Base-by-base conservation (phyloP, 2,113 vertebrate species). In the Petrocephalus microphthalmus region DNA sequence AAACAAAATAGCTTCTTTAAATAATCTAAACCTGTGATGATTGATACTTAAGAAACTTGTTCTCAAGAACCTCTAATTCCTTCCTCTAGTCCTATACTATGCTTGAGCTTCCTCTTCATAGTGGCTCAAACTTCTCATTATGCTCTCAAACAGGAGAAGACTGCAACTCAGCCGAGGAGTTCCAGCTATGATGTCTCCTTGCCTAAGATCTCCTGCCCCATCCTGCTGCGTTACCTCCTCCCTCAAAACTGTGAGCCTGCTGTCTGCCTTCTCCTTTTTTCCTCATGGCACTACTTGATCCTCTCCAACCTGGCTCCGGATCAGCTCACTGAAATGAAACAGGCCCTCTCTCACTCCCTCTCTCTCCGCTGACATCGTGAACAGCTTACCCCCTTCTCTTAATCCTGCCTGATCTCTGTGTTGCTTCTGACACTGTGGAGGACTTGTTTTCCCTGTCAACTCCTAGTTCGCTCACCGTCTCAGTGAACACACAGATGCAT, bases 351-450 rank as follows among this genome's bases (percentile, higher is more conserved):
- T 42, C 42, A 42, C 42, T 42, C 42, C n/a, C n/a, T 42, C 42
- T 81, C 87, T 33, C 52, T 45, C 15, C 51, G 17, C 51, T 54
- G 67, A 74, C 64, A 29, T 88, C 33, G 51, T 81, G 81, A 54
- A 78, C 71, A 82, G 87, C 54, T 49, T 60, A 54, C 10, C 37
- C 42, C 74, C 53, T 42, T 88, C 33, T 84, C 87, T 82, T 88
- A 56, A 88, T 82, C 87, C 87, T 29, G 37, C 78, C 54, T 83
- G 74, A 83, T 88, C 52, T 47, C 78, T 60, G 71, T 57, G 78
- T 88, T 81, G 71, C 74, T 60, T 60, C 78, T 88, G 71, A 88
- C 87, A 56, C 87, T 42, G 22, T 42, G 86, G 60, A 71, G 64
- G 29, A 52, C 86, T 56, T 20, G 67, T 22, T 78, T 33, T 22